Percentiles rank a stretch among this genome's conserved stretches.
phyloP scores from a whole-genome alignment of 1,140 invertebrate species.

The Pseudomyrmex concolor region DNA sequence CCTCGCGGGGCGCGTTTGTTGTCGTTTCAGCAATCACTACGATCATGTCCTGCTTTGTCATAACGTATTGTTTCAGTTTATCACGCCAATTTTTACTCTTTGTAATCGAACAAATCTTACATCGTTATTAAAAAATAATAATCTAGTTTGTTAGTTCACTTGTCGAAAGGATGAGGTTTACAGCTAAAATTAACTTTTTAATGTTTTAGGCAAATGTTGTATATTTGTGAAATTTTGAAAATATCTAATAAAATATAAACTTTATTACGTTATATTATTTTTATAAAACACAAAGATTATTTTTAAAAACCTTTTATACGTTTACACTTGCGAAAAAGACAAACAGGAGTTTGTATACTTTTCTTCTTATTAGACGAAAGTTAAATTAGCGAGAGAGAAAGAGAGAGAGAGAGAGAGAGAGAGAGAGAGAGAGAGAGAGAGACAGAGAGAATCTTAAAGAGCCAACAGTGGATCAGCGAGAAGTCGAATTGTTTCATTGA shows the following conservation, averaged over 20 bases:
- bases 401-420: too few species aligned
- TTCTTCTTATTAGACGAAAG: not conserved
- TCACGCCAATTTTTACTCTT: constrained; percentile 15
- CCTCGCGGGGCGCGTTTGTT: constrained; percentile 67
- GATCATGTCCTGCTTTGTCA: constrained; percentile 73
- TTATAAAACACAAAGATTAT: too few species aligned
- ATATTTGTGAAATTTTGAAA: too few species aligned
- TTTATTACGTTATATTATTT: too few species aligned
- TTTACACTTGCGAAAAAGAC: not conserved
- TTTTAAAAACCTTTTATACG: too few species aligned
- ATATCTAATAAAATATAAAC: too few species aligned
- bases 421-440: too few species aligned
- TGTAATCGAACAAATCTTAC: constrained; percentile 12
- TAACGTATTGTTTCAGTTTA: constrained; percentile 51
- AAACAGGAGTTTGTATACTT: constrained; percentile 7
- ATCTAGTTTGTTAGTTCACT: not conserved
- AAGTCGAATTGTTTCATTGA: constrained; percentile 84
- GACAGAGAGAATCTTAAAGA: constrained; percentile 55
- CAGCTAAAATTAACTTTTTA: too few species aligned
- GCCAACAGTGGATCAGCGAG: constrained; percentile 70
- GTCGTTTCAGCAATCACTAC: constrained; percentile 77
- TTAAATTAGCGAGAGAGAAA: constrained; percentile 5
- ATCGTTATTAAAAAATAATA: not conserved
- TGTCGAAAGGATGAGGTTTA: too few species aligned
- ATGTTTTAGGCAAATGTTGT: too few species aligned